Evolutionary conservation across 2,888 invertebrate species (phyloP).

Genomic region (Cosmopolites sordidus): DNA sequence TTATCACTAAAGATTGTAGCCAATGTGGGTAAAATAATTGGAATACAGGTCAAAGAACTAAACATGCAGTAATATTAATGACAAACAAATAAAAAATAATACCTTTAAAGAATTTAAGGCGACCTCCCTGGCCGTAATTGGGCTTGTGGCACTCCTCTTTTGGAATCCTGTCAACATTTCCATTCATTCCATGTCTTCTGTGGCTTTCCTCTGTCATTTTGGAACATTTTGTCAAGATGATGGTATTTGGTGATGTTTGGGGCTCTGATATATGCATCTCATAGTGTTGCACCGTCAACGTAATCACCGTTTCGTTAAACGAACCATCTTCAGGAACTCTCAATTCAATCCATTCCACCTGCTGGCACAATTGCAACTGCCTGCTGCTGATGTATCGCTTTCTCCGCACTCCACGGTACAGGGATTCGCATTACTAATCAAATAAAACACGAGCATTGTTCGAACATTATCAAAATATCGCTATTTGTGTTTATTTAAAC

Average conservation of each 20-base stretch:
- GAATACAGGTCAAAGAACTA: neutral
- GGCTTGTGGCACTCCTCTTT: slow-evolving; percentile 45
- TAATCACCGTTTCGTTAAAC: slow-evolving; percentile 50
- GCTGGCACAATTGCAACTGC: slow-evolving; percentile 42
- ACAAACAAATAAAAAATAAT: slow-evolving; percentile 18
- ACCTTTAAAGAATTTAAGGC: slow-evolving; percentile 79
- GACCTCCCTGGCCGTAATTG: slow-evolving; percentile 59
- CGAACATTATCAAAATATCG: slow-evolving; percentile 28
- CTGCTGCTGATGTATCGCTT: slow-evolving; percentile 36
- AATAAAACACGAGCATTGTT: slow-evolving; percentile 33
- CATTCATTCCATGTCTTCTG: slow-evolving; percentile 69
- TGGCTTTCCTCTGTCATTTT: slow-evolving; percentile 64
- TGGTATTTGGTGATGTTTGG: slow-evolving; percentile 56
- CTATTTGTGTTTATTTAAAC: slow-evolving; percentile 33
- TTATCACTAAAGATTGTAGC: too few species aligned
- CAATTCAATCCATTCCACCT: slow-evolving; percentile 44
- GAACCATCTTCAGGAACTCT: slow-evolving; percentile 42
- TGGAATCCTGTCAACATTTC: slow-evolving; percentile 59
- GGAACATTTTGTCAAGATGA: slow-evolving; percentile 70
- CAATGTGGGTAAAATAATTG: too few species aligned
- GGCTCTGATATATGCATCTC: slow-evolving; percentile 60
- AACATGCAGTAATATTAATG: neutral
- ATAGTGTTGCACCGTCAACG: slow-evolving; percentile 53
- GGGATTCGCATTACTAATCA: slow-evolving; percentile 22
- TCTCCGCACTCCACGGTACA: slow-evolving; percentile 30